Base-by-base conservation (phyloP, 2,113 vertebrate species). In the Chlorodrepanis virens region DNA sequence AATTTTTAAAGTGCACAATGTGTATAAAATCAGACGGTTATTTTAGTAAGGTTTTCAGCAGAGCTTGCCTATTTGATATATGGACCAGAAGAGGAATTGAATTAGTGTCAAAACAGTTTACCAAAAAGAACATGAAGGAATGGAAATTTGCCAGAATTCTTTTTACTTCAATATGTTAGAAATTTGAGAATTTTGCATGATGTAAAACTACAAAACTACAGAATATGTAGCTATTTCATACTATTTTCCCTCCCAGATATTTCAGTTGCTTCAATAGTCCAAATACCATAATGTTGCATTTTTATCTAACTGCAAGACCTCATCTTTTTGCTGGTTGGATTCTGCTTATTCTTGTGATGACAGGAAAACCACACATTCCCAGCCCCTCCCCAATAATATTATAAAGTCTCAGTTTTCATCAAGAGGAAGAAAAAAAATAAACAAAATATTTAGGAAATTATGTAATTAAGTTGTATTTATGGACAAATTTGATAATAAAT, bases 341-440 rank as follows among this genome's bases (percentile, higher is more conserved):
- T 89, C 47, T 31, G 8, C 6, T 67, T 52, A 25, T 44, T 65
- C 42, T 42, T 67, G n/a, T 57, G 2, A 15, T 72, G 56, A 69
- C 35, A 45, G 11, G 33, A 61, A n/a, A 80, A 61, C 17, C 12
- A 57, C 11, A 37, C 1, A 9, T 65, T 57, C 11, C n/a, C 4
- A 74, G 3, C 0, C 0, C 2, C 6, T 63, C 3, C 10, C 3
- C 9, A 20, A 9, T 2, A 45, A 28, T 31, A 79, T 37, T 61
- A 63, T 35, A 67, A 67, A 35, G 22, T 63, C 13, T 75, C 24
- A 22, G 12, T 75, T 82, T 75, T 40, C 25, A 79, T 76, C 19
- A 79, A n/a, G 8, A 49, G 6, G 11, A 75, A 94, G 31, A 14
- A 65, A 77, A 75, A 75, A 72, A 64, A 19, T 4, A 68, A 64